phyloP scores from a whole-genome alignment of 2,113 vertebrate genomes.

The Rhea pennata region DNA sequence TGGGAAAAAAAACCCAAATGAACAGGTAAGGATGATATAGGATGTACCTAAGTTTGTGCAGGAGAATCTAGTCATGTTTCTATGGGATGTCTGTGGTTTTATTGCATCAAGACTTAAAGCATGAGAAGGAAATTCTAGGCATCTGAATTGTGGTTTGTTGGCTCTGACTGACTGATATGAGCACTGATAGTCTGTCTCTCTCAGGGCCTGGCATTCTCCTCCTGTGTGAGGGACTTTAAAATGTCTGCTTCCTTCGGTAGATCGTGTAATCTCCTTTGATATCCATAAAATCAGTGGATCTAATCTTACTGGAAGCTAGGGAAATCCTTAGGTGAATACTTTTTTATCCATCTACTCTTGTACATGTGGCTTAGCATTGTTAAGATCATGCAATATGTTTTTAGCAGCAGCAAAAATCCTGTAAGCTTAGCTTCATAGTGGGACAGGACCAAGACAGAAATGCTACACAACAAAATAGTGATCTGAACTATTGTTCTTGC shows the following conservation, averaged over 20 bases:
- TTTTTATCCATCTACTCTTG: background rate
- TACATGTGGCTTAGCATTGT: accelerated
- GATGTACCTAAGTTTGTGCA: background rate
- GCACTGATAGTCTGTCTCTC: background rate
- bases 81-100: background rate
- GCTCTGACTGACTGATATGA: background rate
- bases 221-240: background rate
- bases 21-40: background rate
- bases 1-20: background rate
- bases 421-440: background rate
- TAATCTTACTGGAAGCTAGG: background rate
- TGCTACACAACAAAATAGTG: background rate
- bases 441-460: background rate
- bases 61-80: background rate
- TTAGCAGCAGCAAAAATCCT: slow-evolving; percentile 1
- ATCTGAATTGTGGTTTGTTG: background rate
- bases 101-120: background rate
- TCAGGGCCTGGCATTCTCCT: background rate
- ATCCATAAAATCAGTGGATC: background rate
- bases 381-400: background rate
- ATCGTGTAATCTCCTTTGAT: background rate
- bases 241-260: background rate
- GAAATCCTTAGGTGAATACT: background rate
- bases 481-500: background rate
- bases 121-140: background rate